Evolutionary conservation across 2,797 vertebrate species (phyloP), one percentile per base, ranked within the genome.

Genomic region (Tenualosa thibaudeaui): DNA sequence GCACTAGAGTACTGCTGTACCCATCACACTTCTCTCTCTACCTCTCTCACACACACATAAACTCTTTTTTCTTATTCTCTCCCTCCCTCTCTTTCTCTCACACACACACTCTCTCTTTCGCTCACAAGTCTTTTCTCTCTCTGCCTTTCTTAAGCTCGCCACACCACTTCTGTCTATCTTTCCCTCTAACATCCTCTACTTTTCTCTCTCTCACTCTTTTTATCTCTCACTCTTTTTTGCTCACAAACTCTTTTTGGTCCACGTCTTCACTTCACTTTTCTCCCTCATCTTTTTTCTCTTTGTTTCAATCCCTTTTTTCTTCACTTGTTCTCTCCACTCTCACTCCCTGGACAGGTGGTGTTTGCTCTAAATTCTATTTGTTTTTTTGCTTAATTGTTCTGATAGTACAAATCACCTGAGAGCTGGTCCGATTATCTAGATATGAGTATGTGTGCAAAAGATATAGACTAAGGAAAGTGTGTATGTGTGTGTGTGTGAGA

Each of bases 251-350:
- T 58, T n/a, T 58, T 22, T n/a, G 3, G 5, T 6, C 5, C 1
- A 49, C 7, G 46, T 49, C 81, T 26, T 89, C 89, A 87, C 81
- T 24, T 40, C 26, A 8, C 49, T 46, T 19, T 62, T 62, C 54
- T 9, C 82, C 19, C 82, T 22, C 15, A 22, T 26, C 46, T 54
- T 40, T 0, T 60, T 37, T 12, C 9, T 71, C 46, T 43, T 10
- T 83, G 8, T 53, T 10, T 54, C 53, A 54, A 13, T 17, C 13
- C 12, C 13, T 54, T 54, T 54, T 54, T 54, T 15, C 15, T 84
- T 65, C 84, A 26, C 19, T 58, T 58, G 56, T 58, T 71, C 65
- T 17, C 13, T 40, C 65, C 31, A 15, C 3, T 54, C 3, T 17
- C 24, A 8, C 10, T 31, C 65, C 40, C 68, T 15, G 37, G 12